phyloP scores from a whole-genome alignment of 2,113 vertebrate genomes.

The Bufo bufo region DNA sequence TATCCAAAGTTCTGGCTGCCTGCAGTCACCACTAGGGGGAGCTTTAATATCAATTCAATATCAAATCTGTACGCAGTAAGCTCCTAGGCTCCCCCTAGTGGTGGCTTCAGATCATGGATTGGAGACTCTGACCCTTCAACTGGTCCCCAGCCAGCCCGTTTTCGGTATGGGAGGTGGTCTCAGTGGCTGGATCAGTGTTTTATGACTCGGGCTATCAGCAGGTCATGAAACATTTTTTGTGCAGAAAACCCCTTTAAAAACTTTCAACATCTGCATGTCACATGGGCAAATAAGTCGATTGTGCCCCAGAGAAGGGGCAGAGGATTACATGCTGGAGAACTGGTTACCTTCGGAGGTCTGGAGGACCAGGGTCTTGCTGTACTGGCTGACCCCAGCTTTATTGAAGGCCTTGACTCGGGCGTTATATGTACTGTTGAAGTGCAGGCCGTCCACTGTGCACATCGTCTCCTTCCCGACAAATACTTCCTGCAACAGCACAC shows the following conservation, averaged over 20 bases:
- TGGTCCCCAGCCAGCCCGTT: no score
- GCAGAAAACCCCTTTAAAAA: no score
- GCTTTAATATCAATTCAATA: no score
- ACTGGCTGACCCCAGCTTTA: slow-evolving; percentile 90
- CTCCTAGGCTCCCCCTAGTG: no score
- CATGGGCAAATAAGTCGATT: not conserved
- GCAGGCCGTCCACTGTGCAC: slow-evolving; percentile 97
- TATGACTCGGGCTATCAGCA: not conserved
- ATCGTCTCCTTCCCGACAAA: slow-evolving; percentile 97
- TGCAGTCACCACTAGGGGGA: no score
- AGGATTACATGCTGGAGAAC: not conserved
- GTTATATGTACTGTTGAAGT: slow-evolving; percentile 97
- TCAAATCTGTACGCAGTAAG: no score
- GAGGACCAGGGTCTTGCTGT: slow-evolving; percentile 97
- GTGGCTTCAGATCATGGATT: no score
- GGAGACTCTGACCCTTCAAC: no score
- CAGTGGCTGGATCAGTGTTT: not conserved
- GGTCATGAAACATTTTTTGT: no score
- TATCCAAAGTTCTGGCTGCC: no score
- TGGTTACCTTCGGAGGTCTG: slow-evolving; percentile 95
- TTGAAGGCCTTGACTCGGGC: slow-evolving; percentile 97
- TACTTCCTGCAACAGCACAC: slow-evolving; percentile 81
- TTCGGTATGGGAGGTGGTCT: no score
- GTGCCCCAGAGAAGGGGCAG: no score
- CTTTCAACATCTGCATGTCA: not conserved